Evolutionary conservation across 2,888 invertebrate genomes (phyloP).

Genomic region (Watsonalla cultraria): DNA sequence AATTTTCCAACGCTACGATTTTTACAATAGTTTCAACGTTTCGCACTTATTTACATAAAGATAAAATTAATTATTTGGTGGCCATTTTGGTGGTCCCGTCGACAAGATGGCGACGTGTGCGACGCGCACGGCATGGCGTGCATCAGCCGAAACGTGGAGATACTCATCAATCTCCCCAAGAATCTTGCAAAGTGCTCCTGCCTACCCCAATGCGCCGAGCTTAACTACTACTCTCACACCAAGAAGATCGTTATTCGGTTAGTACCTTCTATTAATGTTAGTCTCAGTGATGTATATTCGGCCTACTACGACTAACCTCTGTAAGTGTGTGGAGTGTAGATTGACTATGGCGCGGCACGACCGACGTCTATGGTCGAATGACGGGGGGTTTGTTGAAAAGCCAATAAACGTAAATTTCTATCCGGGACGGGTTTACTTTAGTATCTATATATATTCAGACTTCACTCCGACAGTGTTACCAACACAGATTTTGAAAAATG

Average conservation of each 20-base stretch:
- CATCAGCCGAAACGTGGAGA: constrained; percentile 70
- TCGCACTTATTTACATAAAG: neutral
- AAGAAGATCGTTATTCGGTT: constrained; percentile 71
- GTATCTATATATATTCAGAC: no score
- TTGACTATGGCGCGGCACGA: no score
- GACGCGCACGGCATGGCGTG: constrained; percentile 76
- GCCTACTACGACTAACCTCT: no score
- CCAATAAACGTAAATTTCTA: no score
- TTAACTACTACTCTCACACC: constrained; percentile 73
- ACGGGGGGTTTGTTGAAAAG: no score
- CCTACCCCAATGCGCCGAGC: constrained; percentile 69
- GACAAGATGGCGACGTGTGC: constrained; percentile 69
- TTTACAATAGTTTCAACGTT: neutral
- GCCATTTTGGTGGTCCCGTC: neutral
- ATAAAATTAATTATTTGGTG: neutral
- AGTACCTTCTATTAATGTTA: constrained; percentile 23
- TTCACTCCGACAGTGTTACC: no score
- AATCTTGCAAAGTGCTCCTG: constrained; percentile 73
- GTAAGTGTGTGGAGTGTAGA: no score
- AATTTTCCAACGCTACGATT: neutral
- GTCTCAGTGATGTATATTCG: no score
- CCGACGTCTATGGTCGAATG: no score
- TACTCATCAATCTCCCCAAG: constrained; percentile 70
- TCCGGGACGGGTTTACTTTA: no score
- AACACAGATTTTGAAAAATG: no score